Base-by-base conservation (phyloP, 2,797 vertebrate species). In the Potorous gilbertii region DNA sequence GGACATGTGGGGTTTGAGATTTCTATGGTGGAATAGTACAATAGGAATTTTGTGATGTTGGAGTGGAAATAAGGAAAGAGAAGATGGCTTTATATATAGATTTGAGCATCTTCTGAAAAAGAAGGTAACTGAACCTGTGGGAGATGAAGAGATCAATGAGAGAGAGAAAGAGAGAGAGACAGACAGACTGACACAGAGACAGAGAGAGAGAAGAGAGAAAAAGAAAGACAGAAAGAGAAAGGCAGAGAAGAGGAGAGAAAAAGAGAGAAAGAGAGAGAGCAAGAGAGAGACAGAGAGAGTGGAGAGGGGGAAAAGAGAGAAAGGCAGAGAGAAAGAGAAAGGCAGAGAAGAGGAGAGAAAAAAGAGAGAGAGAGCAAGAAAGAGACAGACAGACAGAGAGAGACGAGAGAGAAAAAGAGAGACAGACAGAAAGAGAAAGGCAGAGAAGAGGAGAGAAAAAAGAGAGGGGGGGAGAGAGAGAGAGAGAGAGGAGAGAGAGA, bases 281-380 rank as follows among this genome's bases (percentile, higher is more conserved):
- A 31, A 66, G 31, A 66, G 11, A 66, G 31, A 66, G 12, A 74
- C 1, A 74, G 4, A 74, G 34, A 66, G 1, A 74, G 50, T n/a
- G n/a, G n/a, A n/a, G n/a, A n/a, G n/a, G 8, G 34, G 29, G 34
- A 3, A 59, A 12, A 62, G 11, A 62, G 59, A 31, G 2, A 62
- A 2, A 31, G 8, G 29, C 10, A 31, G 2, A 34, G 59, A 34
- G 0, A 56, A 4, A 18, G 11, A 13, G 16, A 4, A 0, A 34
- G 11, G 11, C 18, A 12, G 59, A 34, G 59, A 59, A 0, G 12
- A 0, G 24, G 14, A 16, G 10, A 13, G 16, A 4, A 0, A 31
- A 14, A 31, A 16, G 2, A 31, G 0, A 31, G 57, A 29, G 6
- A 59, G 56, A 28, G 5, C 28, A 5, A 28, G 24, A 57, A 4